Percentiles rank a stretch among this genome's conserved stretches.
Conservation (phyloP, 2,888 invertebrate species). For the Lottia gigantea region DNA sequence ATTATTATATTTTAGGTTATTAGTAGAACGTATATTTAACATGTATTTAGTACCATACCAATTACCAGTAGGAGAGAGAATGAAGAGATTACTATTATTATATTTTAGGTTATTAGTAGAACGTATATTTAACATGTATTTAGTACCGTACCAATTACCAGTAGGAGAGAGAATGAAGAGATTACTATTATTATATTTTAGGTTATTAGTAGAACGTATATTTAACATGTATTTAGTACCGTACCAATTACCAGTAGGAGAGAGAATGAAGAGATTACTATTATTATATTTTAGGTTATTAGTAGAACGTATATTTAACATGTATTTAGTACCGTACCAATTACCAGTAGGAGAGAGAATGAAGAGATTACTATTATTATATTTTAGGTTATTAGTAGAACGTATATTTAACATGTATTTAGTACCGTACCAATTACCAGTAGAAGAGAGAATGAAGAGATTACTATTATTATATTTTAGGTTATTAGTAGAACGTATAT, state of each 20-base stretch:
- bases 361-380: conserved; percentile 90
- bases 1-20: conserved; percentile 74
- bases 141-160: conserved; percentile 91
- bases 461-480: conserved; percentile 71
- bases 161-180: conserved; percentile 92
- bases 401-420: too few species aligned
- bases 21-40: conserved; percentile 92
- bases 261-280: conserved; percentile 92
- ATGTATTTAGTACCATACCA: conserved; percentile 96
- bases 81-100: conserved; percentile 91
- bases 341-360: conserved; percentile 87
- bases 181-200: conserved; percentile 84
- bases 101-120: conserved; percentile 93
- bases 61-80: conserved; percentile 84
- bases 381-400: conserved; percentile 91
- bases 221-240: conserved; percentile 95
- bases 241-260: conserved; percentile 85
- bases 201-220: conserved; percentile 88
- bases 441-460: too few species aligned
- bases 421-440: too few species aligned
- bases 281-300: conserved; percentile 76
- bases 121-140: conserved; percentile 89
- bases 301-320: conserved; percentile 92
- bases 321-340: conserved; percentile 93
- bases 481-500: conserved; percentile 87